A percentile compares a stretch with the other conserved stretches of the same genome.
phyloP scores from a whole-genome alignment of 2,888 invertebrate species.

The Drosophila affinis region DNA sequence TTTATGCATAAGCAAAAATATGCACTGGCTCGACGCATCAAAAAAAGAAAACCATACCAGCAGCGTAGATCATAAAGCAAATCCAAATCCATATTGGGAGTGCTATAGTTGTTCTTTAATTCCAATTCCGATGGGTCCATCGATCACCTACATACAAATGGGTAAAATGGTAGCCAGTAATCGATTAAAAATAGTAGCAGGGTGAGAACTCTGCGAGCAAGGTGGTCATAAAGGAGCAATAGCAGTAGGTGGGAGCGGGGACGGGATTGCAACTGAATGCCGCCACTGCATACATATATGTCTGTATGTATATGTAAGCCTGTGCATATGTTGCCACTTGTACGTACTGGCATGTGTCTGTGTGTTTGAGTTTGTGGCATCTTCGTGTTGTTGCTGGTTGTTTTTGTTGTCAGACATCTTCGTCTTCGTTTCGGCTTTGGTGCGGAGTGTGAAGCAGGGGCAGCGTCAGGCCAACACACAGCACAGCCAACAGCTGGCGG shows the following conservation, averaged over 20 bases:
- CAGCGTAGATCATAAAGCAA: no score
- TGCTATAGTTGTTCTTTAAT: background rate
- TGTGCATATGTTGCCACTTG: slow-evolving; percentile 69
- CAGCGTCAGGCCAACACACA: slow-evolving; percentile 30
- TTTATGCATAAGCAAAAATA: no score
- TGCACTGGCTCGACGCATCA: no score
- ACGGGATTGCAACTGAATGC: background rate
- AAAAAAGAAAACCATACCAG: no score
- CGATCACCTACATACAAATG: background rate
- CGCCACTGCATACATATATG: background rate
- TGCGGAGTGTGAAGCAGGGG: background rate
- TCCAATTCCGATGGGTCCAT: background rate
- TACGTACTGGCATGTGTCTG: background rate
- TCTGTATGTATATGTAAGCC: slow-evolving; percentile 23
- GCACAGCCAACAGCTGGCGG: slow-evolving; percentile 67
- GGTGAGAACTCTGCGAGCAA: background rate
- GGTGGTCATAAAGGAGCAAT: background rate
- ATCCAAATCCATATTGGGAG: background rate
- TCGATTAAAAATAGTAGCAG: background rate
- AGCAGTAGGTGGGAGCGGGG: background rate
- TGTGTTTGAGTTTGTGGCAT: slow-evolving; percentile 26
- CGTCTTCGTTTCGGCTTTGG: background rate
- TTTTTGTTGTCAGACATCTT: slow-evolving; percentile 5
- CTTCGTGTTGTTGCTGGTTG: slow-evolving; percentile 21
- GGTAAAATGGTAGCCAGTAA: background rate